Evolutionary conservation across 2,797 vertebrate species (phyloP).

Genomic region (Sebastes trivittatus): DNA sequence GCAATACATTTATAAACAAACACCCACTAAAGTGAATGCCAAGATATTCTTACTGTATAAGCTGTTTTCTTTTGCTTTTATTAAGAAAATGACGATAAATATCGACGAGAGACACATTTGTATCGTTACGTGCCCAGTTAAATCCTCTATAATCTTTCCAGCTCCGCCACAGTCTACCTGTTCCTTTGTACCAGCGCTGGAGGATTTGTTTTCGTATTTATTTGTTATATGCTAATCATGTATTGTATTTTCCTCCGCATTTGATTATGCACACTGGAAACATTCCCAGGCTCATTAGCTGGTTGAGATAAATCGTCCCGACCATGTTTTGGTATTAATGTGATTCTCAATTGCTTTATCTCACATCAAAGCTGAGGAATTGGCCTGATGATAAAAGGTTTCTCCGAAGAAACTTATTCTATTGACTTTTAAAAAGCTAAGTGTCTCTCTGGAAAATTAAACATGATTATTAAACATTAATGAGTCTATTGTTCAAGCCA

Average conservation of each 20-base stretch:
- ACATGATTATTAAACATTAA: slow-evolving; percentile 63
- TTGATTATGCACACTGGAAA: slow-evolving; percentile 74
- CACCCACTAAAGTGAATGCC: neutral
- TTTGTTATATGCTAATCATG: slow-evolving; percentile 76
- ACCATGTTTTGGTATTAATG: slow-evolving; percentile 72
- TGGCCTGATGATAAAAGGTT: slow-evolving; percentile 74
- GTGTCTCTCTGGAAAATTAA: slow-evolving; percentile 63
- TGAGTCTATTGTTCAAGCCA: slow-evolving; percentile 45
- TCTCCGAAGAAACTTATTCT: slow-evolving; percentile 57
- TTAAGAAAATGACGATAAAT: slow-evolving; percentile 25
- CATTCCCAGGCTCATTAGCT: slow-evolving; percentile 77
- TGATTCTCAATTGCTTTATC: slow-evolving; percentile 72
- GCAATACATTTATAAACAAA: neutral
- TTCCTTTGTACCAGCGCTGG: slow-evolving; percentile 50
- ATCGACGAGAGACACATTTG: slow-evolving; percentile 22
- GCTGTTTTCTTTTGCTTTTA: slow-evolving; percentile 13
- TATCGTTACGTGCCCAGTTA: slow-evolving; percentile 33
- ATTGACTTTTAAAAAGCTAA: slow-evolving; percentile 67
- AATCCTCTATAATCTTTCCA: slow-evolving; percentile 63
- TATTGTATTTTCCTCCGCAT: slow-evolving; percentile 70
- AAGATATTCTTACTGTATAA: neutral
- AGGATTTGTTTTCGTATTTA: slow-evolving; percentile 55
- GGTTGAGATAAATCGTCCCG: slow-evolving; percentile 71
- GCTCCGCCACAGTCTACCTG: slow-evolving; percentile 53
- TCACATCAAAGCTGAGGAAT: slow-evolving; percentile 75